These are phyloP conservation scores for Linurgus olivaceus DNA, from an alignment of 2,797 vertebrate genomes.

Conservation along the genomic window DNA sequence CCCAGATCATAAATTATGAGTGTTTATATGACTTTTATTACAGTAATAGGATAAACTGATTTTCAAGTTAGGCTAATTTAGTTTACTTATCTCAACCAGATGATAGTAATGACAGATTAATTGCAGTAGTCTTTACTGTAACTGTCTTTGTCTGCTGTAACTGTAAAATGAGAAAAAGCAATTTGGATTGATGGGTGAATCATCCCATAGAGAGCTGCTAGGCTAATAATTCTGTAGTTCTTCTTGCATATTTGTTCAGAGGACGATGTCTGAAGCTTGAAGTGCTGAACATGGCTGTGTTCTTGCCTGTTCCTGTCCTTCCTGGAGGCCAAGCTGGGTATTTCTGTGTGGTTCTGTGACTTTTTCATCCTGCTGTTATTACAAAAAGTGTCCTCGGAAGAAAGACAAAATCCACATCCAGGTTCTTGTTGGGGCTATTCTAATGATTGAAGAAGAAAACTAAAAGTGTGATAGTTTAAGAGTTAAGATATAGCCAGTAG, in stretches of 20 bases:
- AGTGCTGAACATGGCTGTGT: not conserved
- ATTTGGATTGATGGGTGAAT: conserved; percentile 61
- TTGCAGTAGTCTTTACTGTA: conserved; percentile 51
- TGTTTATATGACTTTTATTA: conserved; percentile 55
- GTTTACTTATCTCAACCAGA: conserved; percentile 51
- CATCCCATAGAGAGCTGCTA: conserved; percentile 27
- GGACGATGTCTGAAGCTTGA: not conserved
- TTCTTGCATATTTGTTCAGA: not conserved
- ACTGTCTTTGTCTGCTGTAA: conserved; percentile 50
- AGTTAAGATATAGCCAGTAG: not conserved
- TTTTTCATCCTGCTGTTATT: not conserved
- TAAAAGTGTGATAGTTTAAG: not conserved
- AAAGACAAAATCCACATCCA: not conserved
- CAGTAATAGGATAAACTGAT: conserved; percentile 59
- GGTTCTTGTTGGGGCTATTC: not conserved
- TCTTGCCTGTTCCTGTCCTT: not conserved
- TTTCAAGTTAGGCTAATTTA: conserved; percentile 62
- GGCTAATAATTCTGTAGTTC: conserved; percentile 24
- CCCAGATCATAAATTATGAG: conserved; percentile 23
- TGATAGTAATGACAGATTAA: conserved; percentile 65
- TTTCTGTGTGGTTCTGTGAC: not conserved
- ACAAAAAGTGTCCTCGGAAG: not conserved
- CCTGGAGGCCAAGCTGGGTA: not conserved
- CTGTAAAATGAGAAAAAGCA: conserved; percentile 50
- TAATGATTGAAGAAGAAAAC: not conserved